Evolutionary conservation across 2,888 invertebrate genomes (phyloP).

Genomic region (Amphipoea lucens): DNA sequence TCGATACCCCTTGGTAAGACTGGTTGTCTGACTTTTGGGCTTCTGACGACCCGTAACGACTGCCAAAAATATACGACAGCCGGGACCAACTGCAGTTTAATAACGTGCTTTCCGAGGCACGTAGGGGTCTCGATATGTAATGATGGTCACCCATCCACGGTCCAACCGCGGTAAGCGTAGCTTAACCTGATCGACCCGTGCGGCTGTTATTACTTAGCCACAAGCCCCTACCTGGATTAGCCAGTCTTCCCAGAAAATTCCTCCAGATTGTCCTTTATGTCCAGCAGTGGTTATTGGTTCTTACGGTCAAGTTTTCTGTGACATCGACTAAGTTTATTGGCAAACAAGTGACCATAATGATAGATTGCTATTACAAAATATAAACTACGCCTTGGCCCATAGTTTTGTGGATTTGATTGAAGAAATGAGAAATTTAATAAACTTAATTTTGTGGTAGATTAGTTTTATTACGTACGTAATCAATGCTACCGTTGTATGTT

Average conservation of each 20-base stretch:
- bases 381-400: not conserved
- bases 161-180: no score
- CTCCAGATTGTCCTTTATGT: not conserved
- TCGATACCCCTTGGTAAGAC: no score
- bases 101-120: no score
- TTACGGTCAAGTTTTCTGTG: not conserved
- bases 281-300: not conserved
- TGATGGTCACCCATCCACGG: no score
- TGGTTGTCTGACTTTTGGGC: no score
- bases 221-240: not conserved
- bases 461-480: slow-evolving; percentile 1
- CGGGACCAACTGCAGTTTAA: no score
- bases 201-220: no score
- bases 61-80: no score
- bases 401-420: slow-evolving; percentile 18
- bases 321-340: not conserved
- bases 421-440: slow-evolving; percentile 40
- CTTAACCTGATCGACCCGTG: no score
- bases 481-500: slow-evolving; percentile 3
- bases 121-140: no score
- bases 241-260: not conserved
- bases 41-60: no score
- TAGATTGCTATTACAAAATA: slow-evolving; percentile 43
- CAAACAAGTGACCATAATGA: slow-evolving; percentile 16
- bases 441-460: slow-evolving; percentile 33